Percentiles rank a stretch among this genome's conserved stretches.
Conservation (phyloP, 2,113 vertebrate species). For the Falco punctatus region DNA sequence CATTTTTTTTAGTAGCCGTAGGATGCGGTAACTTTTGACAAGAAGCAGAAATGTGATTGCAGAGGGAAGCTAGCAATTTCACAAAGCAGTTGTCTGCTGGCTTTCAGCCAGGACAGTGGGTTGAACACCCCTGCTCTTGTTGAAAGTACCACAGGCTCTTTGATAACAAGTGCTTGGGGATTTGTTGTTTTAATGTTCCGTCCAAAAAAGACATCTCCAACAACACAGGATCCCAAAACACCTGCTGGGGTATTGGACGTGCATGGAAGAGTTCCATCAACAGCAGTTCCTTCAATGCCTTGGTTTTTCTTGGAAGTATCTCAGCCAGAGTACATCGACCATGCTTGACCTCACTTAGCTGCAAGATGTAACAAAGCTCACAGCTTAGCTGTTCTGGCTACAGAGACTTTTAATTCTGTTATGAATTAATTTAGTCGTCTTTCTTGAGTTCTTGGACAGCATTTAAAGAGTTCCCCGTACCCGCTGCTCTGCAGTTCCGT, state of each 20-base stretch:
- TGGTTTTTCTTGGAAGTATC: constrained; percentile 56
- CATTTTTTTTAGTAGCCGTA: fast-evolving
- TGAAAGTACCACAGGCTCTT: constrained; percentile 61
- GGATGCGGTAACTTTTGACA: neutral
- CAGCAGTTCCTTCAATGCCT: constrained; percentile 48
- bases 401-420: constrained; percentile 26
- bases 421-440: constrained; percentile 35
- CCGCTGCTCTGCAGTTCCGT: neutral
- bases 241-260: constrained; percentile 58
- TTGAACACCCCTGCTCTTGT: constrained; percentile 52
- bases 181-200: constrained; percentile 60
- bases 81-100: constrained; percentile 14
- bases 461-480: neutral
- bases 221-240: constrained; percentile 29
- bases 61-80: neutral
- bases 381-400: neutral
- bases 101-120: constrained; percentile 50
- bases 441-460: constrained; percentile 23
- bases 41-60: neutral
- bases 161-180: constrained; percentile 66
- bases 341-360: constrained; percentile 63
- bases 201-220: constrained; percentile 67
- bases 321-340: constrained; percentile 16
- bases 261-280: constrained; percentile 60
- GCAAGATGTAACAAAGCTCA: constrained; percentile 32